Percentiles rank a stretch among this genome's conserved stretches.
Evolutionary conservation across 2,113 vertebrate genomes (phyloP).

Genomic region (Hystrix brachyura): DNA sequence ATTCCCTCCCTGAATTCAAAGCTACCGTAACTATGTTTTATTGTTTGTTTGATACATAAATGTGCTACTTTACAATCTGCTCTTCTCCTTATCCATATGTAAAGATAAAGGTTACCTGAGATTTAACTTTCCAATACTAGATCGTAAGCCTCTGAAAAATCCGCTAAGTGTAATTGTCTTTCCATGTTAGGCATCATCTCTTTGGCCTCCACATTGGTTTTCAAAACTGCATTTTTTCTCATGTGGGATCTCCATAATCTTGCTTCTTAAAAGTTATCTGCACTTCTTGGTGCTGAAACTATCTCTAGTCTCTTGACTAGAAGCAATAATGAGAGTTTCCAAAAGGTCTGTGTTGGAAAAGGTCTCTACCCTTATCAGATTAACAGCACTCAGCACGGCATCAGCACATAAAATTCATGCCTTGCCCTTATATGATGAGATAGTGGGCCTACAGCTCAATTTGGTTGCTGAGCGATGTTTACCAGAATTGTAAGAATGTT

Average conservation of each 20-base stretch:
- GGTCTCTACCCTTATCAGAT: conserved; percentile 32
- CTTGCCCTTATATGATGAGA: conserved; percentile 28
- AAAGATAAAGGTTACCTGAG: neutral
- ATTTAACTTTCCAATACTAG: neutral
- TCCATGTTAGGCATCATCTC: neutral
- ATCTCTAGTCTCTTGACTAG: neutral
- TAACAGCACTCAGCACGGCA: conserved; percentile 45
- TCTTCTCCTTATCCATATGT: neutral
- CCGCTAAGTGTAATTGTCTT: neutral
- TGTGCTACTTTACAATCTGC: neutral
- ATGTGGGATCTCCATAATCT: neutral
- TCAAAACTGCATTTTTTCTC: neutral
- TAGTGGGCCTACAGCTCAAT: conserved; percentile 15
- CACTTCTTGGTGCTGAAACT: neutral
- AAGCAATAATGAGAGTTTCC: conserved; percentile 42
- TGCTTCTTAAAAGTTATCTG: neutral
- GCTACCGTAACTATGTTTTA: neutral
- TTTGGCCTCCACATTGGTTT: neutral
- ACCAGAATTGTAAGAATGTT: conserved; percentile 26
- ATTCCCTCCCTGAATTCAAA: conserved; percentile 46
- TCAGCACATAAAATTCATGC: conserved; percentile 56
- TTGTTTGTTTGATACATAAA: neutral
- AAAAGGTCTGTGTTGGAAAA: neutral
- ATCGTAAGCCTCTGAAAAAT: neutral
- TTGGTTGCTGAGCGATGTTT: conserved; percentile 54